phyloP scores from a whole-genome alignment of 2,888 invertebrate species.

The Dasypogon diadema region DNA sequence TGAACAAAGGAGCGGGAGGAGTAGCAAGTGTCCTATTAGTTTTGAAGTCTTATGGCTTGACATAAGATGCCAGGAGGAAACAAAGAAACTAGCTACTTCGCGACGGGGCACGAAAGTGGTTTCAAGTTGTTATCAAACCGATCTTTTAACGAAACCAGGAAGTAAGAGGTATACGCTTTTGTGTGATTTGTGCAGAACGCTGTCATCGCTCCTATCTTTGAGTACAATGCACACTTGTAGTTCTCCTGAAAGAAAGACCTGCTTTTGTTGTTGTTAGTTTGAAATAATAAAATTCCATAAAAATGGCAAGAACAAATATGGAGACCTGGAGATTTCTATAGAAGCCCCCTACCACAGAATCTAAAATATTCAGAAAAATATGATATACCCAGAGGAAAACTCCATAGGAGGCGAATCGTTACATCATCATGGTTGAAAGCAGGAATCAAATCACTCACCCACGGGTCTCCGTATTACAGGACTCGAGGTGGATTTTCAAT shows the following conservation, averaged over 20 bases:
- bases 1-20: background rate
- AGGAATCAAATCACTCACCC: too few relatives aligned
- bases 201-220: background rate
- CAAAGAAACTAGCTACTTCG: too few relatives aligned
- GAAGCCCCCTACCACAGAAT: too few relatives aligned
- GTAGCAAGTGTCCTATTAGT: constrained; percentile 20
- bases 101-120: background rate
- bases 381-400: background rate
- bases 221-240: background rate
- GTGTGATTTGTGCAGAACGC: background rate
- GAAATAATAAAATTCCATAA: too few relatives aligned
- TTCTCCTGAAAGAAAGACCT: background rate
- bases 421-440: background rate
- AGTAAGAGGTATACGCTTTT: background rate
- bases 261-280: too few relatives aligned
- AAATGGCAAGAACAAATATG: too few relatives aligned
- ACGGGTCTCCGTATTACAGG: too few relatives aligned
- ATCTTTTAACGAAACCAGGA: constrained; percentile 12
- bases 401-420: background rate
- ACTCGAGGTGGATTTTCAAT: too few relatives aligned
- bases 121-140: background rate
- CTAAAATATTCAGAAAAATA: background rate
- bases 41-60: background rate
- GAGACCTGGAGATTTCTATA: too few relatives aligned
- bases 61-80: background rate